These are phyloP conservation scores for Atractosteus spatula DNA, from an alignment of 2,113 vertebrate species.

Conservation along the genomic window DNA sequence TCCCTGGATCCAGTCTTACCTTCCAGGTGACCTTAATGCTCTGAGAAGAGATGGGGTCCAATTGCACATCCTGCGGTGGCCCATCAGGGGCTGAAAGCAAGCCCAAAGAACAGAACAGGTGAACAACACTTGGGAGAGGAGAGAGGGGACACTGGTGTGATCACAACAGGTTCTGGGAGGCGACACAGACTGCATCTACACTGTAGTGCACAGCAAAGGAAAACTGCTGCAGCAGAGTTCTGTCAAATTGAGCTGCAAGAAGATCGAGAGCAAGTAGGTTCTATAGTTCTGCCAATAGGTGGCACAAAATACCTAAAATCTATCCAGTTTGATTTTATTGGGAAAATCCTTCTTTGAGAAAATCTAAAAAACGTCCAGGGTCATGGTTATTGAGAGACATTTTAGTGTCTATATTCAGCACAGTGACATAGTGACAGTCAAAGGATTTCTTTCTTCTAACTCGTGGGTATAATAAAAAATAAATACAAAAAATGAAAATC, in stretches of 20 bases:
- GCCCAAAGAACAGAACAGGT: too few species aligned
- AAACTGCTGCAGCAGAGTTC: too few species aligned
- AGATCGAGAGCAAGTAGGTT: not conserved
- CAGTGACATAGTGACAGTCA: too few species aligned
- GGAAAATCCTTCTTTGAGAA: not conserved
- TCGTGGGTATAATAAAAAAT: too few species aligned
- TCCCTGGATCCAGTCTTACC: constrained; percentile 60
- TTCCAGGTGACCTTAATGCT: constrained; percentile 98
- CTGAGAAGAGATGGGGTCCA: constrained; percentile 94
- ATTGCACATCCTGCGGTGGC: constrained; percentile 89
- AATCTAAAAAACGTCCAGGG: too few species aligned
- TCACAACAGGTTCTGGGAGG: not conserved
- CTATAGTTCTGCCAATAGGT: constrained; percentile 40
- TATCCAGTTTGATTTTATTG: not conserved
- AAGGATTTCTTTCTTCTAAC: too few species aligned
- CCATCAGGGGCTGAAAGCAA: constrained; percentile 84
- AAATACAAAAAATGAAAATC: too few species aligned
- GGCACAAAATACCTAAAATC: constrained; percentile 40
- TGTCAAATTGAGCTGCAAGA: not conserved
- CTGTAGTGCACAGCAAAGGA: too few species aligned
- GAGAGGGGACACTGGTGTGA: not conserved
- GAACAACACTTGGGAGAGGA: not conserved
- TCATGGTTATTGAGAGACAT: too few species aligned
- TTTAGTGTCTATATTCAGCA: not conserved
- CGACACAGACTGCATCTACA: too few species aligned